Evolutionary conservation across 2,888 invertebrate genomes (phyloP), one percentile per base, ranked within the genome.

Genomic region (Pharmacophagus antenor): DNA sequence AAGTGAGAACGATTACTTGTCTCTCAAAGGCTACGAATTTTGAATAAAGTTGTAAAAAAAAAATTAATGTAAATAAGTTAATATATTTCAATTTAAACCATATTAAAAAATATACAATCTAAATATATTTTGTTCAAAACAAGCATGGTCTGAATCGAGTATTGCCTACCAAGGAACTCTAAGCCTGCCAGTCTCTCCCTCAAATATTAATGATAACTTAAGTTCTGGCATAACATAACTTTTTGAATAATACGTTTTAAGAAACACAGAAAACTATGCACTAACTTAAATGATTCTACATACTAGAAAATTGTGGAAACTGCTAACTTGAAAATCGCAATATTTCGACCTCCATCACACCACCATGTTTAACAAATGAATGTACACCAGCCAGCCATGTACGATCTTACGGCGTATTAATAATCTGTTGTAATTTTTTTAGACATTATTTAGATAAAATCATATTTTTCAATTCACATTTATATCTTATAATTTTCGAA

Each of bases 361-460:
- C 84, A 84, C 88, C 89, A 90, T 89, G 86, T 89, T 85, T 85
- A 85, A 89, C 87, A 89, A 88, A 88, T 88, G 89, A 89, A 85
- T 83, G 82, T 71, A 67, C 53, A 60, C 64, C 65, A 65, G 58
- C 67, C 66, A 68, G 67, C 64, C 60, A 69, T 62, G 63, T 65
- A 66, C 25, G 54, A 27, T 57, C 18, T 8, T 53, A 37, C 20
- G 17, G 21, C 6, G 8, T 31, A 21, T 56, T 58, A 47, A 55
- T 58, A 55, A 58, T 58, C 58, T 58, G 55, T 62, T 51, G n/a
- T 49, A 49, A 52, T 37, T 18, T 44, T 41, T 21, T 27, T 23
- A 31, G 1, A 46, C 17, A n/a, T 47, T 23, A 25, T 31, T 22
- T 23, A 17, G 2, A 4, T 22, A 31, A 5, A 50, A 23, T 56